Evolutionary conservation across 1,140 invertebrate species (phyloP), one percentile per base, ranked within the genome.

Genomic region (Rhyacophila brunnea): DNA sequence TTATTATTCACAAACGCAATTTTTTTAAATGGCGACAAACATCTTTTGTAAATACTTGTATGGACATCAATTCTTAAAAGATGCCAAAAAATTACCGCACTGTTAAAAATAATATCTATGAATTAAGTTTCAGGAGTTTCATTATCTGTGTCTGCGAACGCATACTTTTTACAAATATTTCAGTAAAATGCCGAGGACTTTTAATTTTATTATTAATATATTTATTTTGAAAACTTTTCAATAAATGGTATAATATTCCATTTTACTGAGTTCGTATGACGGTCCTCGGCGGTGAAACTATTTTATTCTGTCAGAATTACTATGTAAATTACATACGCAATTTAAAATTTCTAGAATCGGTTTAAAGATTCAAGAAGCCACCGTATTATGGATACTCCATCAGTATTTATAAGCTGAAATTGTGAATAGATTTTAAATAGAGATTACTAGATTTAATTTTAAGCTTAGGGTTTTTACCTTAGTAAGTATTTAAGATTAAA

Each of bases 361-460:
- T 43, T 43, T 43, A 15, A 43, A 43, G 13, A 15, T 18, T 35
- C 52, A 55, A n/a, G 42, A 51, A 46, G 52, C 43, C 52, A 55
- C 43, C 43, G 43, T 52, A 46, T 36, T 46, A 46, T 44, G 51
- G 17, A 44, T 47, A 52, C 42, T 47, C 51, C 50, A 64, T 56
- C 57, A 64, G 62, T 64, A 64, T 64, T 64, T 52, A 64, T 63
- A 48, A 64, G 48, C 42, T 56, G 56, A 42, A 59, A 59, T 58
- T 64, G 62, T 64, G 62, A 52, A 64, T 60, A 64, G 62, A 38
- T 59, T 58, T 59, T 57, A 18, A 34, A 18, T 58, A 58, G 55
- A 50, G 47, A 58, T 58, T 50, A 58, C 13, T 58, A 50, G 46
- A 35, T 10, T 50, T 48, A 28, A 40, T 40, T 53, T 23, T 50